Conservation (phyloP, 1,140 invertebrate species). For the Ericerus pela region DNA sequence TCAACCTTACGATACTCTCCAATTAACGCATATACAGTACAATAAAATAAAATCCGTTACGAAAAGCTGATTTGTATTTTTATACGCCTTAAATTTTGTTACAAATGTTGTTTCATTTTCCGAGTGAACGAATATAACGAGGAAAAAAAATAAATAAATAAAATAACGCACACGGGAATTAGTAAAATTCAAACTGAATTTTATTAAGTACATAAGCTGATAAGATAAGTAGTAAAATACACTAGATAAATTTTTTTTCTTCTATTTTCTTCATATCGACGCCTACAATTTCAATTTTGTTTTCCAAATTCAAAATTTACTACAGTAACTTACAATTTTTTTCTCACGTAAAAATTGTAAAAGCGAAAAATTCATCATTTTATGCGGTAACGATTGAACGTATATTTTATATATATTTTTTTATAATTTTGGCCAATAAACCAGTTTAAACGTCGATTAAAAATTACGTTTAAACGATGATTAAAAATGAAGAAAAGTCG, state of each 20-base stretch:
- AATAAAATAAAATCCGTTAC: too few species aligned
- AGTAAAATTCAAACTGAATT: slow-evolving; percentile 12
- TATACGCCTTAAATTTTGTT: not conserved
- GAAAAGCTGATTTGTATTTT: not conserved
- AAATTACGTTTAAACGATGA: slow-evolving; percentile 1
- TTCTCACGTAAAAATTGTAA: too few species aligned
- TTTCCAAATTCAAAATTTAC: too few species aligned
- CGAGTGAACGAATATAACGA: not conserved
- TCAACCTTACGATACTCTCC: too few species aligned
- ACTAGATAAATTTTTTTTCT: not conserved
- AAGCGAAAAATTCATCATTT: too few species aligned
- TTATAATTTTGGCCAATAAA: too few species aligned
- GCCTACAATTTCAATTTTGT: too few species aligned
- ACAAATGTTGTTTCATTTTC: not conserved
- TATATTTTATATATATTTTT: too few species aligned
- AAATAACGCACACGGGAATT: slow-evolving; percentile 2
- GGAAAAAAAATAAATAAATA: not conserved
- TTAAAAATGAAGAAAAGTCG: not conserved
- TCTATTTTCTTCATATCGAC: not conserved
- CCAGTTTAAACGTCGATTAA: too few species aligned
- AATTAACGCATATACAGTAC: too few species aligned
- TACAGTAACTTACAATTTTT: too few species aligned
- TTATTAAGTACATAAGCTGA: slow-evolving; percentile 11
- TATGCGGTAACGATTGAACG: too few species aligned
- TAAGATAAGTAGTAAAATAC: slow-evolving; percentile 11